Percentiles rank a stretch among this genome's conserved stretches.
phyloP scores from a whole-genome alignment of 2,797 vertebrate genomes.

The Lycodopsis pacificus region DNA sequence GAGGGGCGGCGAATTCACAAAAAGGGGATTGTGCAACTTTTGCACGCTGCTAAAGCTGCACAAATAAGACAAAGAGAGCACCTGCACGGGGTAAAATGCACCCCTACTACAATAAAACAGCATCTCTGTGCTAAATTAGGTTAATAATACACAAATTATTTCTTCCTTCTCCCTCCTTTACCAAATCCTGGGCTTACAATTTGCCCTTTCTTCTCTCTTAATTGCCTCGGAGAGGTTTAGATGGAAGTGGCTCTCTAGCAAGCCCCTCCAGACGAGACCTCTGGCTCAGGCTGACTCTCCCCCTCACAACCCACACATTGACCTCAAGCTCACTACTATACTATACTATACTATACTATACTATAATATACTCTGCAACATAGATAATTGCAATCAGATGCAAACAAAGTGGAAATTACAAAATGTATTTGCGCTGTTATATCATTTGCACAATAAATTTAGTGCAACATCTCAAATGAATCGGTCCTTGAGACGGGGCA shows the following conservation, averaged over 20 bases:
- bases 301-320: not conserved
- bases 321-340: too few relatives aligned
- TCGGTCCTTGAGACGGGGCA: not conserved
- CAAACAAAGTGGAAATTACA: not conserved
- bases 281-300: not conserved
- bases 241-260: not conserved
- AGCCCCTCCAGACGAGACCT: not conserved
- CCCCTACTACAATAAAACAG: not conserved
- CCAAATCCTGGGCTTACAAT: not conserved
- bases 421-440: not conserved
- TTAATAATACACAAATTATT: not conserved
- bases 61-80: not conserved
- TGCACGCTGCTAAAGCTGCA: not conserved
- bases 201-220: not conserved
- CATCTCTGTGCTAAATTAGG: not conserved
- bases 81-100: not conserved
- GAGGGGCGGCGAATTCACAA: not conserved
- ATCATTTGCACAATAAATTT: not conserved
- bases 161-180: not conserved
- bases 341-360: too few relatives aligned
- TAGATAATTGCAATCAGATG: not conserved
- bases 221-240: not conserved
- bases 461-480: not conserved
- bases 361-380: not conserved
- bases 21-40: not conserved